Base-by-base conservation (phyloP, 2,113 vertebrate species). In the Cryptomyrus ogoouensis region DNA sequence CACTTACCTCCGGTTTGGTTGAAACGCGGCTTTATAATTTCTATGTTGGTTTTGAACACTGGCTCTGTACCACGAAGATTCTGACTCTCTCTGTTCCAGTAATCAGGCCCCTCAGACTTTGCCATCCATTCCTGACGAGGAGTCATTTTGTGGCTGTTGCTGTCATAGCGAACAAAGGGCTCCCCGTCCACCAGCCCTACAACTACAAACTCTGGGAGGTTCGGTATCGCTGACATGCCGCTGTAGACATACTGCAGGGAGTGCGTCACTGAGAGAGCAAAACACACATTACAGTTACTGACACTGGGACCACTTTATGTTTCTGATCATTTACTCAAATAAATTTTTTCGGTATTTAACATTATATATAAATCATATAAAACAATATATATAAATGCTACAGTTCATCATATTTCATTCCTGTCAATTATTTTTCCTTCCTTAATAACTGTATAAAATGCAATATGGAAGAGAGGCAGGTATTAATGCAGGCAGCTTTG, bases 121-220 rank as follows among this genome's bases (percentile, higher is more conserved):
- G 21, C 0, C 21, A 58, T 2, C 56, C 56, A 58, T 8, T 58
- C 56, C 24, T 58, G 56, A 0, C 2, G 56, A 9, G 6, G 56
- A 24, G 0, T 0, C 7, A 0, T 0, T 8, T 0, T 58, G 1
- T 0, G 56, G 0, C 0, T 21, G 6, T 24, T 58, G 0, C 56
- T 58, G 56, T 58, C 56, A 58, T 58, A 58, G 21, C 9, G 0
- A 58, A 0, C 0, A 0, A 58, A 2, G 24, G 56, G 6, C 56
- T 58, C 56, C 0, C 6, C 1, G 0, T 58, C 24, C 7, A 58
- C 0, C 56, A 58, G 21, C 21, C 56, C 56, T 0, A 58, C 21
- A 3, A 0, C 31, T 31, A 31, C 31, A 58, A 58, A 58, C 56
- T 58, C 56, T 2, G 56, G 56, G 21, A 58, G 0, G 21, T 58